Conservation (phyloP, 2,888 invertebrate species). For the Melinaea menophilus region DNA sequence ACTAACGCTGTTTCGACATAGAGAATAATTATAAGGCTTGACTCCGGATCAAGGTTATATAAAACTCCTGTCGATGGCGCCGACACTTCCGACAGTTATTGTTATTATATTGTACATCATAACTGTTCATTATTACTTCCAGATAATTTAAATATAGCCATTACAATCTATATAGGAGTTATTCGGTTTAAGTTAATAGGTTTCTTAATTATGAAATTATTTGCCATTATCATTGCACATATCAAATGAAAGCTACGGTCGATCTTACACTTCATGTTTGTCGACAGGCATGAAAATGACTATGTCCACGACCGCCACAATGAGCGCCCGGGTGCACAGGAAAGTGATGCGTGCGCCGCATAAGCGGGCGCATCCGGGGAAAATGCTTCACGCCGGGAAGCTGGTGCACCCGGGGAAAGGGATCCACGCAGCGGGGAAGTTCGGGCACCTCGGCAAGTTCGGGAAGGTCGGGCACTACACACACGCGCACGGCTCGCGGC, state of each 20-base stretch:
- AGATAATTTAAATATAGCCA: no score
- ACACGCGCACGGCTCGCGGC: conserved; percentile 69
- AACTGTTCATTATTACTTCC: no score
- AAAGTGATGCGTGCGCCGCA: conserved; percentile 83
- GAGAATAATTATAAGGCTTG: conserved; percentile 16
- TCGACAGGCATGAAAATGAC: conserved; percentile 85
- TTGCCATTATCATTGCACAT: background rate
- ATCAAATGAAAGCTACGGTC: conserved; percentile 12
- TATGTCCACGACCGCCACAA: conserved; percentile 82
- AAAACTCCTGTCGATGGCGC: no score
- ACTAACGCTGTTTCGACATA: conserved; percentile 17
- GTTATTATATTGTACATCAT: no score
- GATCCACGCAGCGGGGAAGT: conserved; percentile 47
- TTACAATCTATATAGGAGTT: no score
- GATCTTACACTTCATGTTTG: conserved; percentile 50
- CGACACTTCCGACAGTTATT: no score
- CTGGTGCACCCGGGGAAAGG: conserved; percentile 62
- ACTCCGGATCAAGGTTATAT: conserved; percentile 19
- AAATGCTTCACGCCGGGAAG: conserved; percentile 66
- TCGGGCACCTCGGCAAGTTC: conserved; percentile 61
- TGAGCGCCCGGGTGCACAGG: conserved; percentile 82
- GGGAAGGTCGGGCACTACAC: conserved; percentile 63
- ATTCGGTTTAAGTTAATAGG: no score
- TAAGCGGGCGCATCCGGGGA: conserved; percentile 75
- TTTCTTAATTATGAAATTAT: no score